Conservation (phyloP, 2,888 invertebrate species). For the Dasysyrphus tricinctus region DNA sequence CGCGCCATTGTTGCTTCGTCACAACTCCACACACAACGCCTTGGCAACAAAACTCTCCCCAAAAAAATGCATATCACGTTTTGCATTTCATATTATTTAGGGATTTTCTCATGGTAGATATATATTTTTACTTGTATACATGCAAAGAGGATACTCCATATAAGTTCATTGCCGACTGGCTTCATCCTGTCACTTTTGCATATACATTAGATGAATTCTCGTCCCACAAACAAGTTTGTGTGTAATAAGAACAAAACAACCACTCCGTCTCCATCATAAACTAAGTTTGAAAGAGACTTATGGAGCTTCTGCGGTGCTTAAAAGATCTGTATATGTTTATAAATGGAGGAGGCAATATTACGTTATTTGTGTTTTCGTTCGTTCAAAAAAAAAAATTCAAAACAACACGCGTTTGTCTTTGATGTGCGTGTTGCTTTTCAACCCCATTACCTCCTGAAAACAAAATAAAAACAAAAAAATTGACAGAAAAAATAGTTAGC, state of each 20-base stretch:
- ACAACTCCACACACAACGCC: too few species aligned
- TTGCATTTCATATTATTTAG: conserved; percentile 70
- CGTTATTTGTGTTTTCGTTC: conserved; percentile 29
- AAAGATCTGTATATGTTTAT: conserved; percentile 12
- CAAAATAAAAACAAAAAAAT: conserved; percentile 1
- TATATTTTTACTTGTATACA: neutral
- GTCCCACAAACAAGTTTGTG: neutral
- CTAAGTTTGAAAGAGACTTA: conserved; percentile 9
- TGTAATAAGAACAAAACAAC: neutral
- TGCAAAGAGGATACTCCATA: conserved; percentile 28
- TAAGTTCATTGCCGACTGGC: conserved; percentile 28
- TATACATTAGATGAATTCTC: conserved; percentile 1
- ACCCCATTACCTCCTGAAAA: neutral
- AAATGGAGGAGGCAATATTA: neutral
- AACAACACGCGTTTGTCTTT: conserved; percentile 70
- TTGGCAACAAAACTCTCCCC: neutral
- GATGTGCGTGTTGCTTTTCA: conserved; percentile 67
- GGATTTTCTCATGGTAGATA: conserved; percentile 52
- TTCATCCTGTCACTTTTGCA: conserved; percentile 11
- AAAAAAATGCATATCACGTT: conserved; percentile 68
- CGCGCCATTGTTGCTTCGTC: too few species aligned
- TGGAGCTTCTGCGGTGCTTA: conserved; percentile 44
- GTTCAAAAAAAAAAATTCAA: conserved; percentile 39
- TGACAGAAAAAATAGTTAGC: conserved; percentile 2
- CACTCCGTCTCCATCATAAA: neutral